Evolutionary conservation across 2,797 vertebrate species (phyloP).

Genomic region (Calcarius lapponicus): DNA sequence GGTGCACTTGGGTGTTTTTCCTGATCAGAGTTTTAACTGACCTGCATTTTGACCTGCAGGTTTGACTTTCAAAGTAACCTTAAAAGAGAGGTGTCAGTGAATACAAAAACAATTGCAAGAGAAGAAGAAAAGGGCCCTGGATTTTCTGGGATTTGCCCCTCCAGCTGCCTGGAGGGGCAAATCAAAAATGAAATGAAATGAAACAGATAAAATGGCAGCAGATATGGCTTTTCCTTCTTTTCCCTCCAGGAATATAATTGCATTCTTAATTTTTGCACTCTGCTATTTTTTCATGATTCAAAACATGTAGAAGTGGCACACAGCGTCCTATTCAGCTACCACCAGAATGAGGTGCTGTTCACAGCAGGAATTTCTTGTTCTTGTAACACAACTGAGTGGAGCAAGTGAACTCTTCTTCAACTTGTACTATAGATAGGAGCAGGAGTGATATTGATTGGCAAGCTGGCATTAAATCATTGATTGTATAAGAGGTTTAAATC

Average conservation of each 20-base stretch:
- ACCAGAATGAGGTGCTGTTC: neutral
- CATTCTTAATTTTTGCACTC: neutral
- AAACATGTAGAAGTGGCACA: neutral
- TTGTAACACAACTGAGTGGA: neutral
- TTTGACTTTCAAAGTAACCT: neutral
- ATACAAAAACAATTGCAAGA: neutral
- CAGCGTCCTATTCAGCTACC: rapidly evolving
- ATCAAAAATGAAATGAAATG: too few species aligned
- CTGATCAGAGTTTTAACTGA: neutral
- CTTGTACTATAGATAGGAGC: neutral
- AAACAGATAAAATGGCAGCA: neutral
- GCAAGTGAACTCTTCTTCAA: neutral
- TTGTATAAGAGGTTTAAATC: neutral
- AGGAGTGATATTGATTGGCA: neutral
- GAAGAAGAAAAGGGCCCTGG: neutral
- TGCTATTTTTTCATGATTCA: neutral
- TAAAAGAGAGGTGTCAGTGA: neutral
- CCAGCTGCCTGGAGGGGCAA: too few species aligned
- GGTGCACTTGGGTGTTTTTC: neutral
- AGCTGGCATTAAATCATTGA: neutral
- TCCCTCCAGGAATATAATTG: neutral
- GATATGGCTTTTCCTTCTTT: neutral
- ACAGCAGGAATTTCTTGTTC: neutral
- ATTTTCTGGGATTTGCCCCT: neutral
- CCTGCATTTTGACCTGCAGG: neutral